Evolutionary conservation across 2,113 vertebrate genomes (phyloP), one percentile per base, ranked within the genome.

Genomic region (Gambusia affinis): DNA sequence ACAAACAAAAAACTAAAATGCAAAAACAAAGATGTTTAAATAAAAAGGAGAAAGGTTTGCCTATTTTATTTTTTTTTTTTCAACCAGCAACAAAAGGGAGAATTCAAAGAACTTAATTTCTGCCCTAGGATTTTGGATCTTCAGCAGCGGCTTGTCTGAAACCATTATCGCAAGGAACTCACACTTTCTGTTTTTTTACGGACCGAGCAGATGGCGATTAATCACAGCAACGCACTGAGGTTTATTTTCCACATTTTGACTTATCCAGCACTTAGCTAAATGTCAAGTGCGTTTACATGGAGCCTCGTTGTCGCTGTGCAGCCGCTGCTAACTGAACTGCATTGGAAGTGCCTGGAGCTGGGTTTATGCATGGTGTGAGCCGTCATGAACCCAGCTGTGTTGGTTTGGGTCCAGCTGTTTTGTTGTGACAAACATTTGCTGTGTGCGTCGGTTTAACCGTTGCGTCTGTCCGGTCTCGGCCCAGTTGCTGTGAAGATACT

Each of bases 401-500:
- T 37, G 10, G 35, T 37, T 37, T 37, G 10, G 35, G 35, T 75
- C 68, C 15, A 12, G 72, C 14, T 74, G 19, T 81, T 81, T 81
- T 81, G 42, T 57, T 12, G 47, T 77, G 75, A 79, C 64, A 22
- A 68, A 74, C 31, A 63, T 67, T 64, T 79, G 37, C 57, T 73
- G 71, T 69, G 54, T 51, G 66, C 17, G 4, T 10, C 30, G 17
- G 42, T 31, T 24, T 28, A 33, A 33, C 30, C 70, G 35, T 60
- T n/a, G 39, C 27, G 8, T 78, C 29, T 4, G 71, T 8, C 28
- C 71, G 54, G 30, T 71, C 44, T 77, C 35, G 60, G n/a, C 11
- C 27, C n/a, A 17, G 22, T 57, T 57, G 22, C 51, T 8, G 19
- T 10, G 17, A 57, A 57, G 8, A n/a, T 0, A 57, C 22, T 57